phyloP scores from a whole-genome alignment of 2,888 invertebrate species.

The Sminthurides aquaticus region DNA sequence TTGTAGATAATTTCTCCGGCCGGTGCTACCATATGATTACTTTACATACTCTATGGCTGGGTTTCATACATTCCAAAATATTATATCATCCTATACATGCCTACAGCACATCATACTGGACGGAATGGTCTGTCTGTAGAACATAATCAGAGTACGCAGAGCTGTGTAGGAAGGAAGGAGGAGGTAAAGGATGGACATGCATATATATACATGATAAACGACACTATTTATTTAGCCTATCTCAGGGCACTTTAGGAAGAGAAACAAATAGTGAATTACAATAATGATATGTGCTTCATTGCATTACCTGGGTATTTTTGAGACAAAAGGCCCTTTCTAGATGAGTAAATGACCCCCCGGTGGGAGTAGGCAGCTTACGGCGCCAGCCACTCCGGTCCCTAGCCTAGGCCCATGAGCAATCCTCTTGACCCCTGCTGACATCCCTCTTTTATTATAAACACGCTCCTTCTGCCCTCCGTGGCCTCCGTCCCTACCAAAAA shows the following conservation, averaged over 20 bases:
- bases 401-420: slow-evolving; percentile 39
- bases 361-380: slow-evolving; percentile 43
- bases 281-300: slow-evolving; percentile 44
- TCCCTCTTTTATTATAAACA: slow-evolving; percentile 31
- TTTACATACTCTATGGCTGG: too few relatives aligned
- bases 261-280: slow-evolving; percentile 44
- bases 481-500: too few relatives aligned
- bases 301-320: slow-evolving; percentile 43
- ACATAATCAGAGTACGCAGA: too few relatives aligned
- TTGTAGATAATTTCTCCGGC: too few relatives aligned
- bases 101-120: too few relatives aligned
- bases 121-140: too few relatives aligned
- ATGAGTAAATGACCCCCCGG: slow-evolving; percentile 44
- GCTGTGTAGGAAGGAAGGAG: too few relatives aligned
- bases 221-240: neutral
- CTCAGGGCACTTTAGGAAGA: slow-evolving; percentile 16
- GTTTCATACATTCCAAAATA: too few relatives aligned
- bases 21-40: too few relatives aligned
- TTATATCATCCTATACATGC: too few relatives aligned
- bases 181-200: too few relatives aligned
- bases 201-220: neutral
- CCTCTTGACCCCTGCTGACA: slow-evolving; percentile 43
- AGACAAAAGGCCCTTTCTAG: slow-evolving; percentile 43
- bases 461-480: slow-evolving; percentile 19
- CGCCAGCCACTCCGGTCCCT: slow-evolving; percentile 41